Evolutionary conservation across 2,113 vertebrate genomes (phyloP).

Genomic region (Neolamprologus cancellatus): DNA sequence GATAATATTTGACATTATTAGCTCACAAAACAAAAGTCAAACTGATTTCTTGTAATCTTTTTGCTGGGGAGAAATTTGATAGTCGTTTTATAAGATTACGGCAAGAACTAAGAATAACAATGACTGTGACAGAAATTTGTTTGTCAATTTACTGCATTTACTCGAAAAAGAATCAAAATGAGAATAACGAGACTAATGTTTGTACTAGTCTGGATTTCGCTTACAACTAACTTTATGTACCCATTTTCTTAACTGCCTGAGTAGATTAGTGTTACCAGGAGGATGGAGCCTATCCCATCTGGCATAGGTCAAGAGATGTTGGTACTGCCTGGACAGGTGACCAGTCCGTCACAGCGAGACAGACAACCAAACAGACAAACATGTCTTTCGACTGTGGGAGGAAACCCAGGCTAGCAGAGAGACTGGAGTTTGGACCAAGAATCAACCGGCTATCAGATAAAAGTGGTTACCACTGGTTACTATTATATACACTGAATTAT

Average conservation of each 20-base stretch:
- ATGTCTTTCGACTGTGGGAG: neutral
- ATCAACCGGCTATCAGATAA: neutral
- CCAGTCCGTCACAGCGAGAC: neutral
- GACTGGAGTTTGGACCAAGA: neutral
- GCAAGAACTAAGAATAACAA: neutral
- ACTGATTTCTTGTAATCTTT: neutral
- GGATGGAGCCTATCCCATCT: neutral
- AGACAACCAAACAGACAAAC: neutral
- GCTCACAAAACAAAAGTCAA: neutral
- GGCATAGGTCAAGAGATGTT: neutral
- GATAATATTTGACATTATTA: neutral
- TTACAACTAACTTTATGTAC: neutral
- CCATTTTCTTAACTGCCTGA: neutral
- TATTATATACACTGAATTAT: neutral
- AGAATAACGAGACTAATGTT: neutral
- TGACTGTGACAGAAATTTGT: neutral
- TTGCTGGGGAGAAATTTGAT: neutral
- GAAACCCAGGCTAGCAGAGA: neutral
- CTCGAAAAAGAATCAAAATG: neutral
- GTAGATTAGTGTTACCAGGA: neutral
- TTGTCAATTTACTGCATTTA: neutral
- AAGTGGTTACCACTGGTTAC: neutral
- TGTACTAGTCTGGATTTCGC: neutral
- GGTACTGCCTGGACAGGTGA: neutral
- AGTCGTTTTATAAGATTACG: neutral